These are phyloP conservation scores for Danio rerio DNA, from an alignment of 2,113 vertebrate genomes.

Conservation along the genomic window GRCz12tu NC_133190.1:20344501-20345000, in stretches of 20 bases:
- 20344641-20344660: constrained; percentile 31
- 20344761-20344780: too few species aligned
- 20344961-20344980: too few species aligned
- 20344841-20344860: too few species aligned
- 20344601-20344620: constrained; percentile 67
- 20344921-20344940: neutral
- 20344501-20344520: constrained; percentile 76
- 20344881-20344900: neutral
- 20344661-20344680: constrained; percentile 63
- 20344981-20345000: too few species aligned
- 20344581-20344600: constrained; percentile 79
- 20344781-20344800: too few species aligned
- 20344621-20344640: constrained; percentile 34
- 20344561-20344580: constrained; percentile 84
- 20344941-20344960: neutral
- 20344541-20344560: constrained; percentile 89
- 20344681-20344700: too few species aligned
- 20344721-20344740: neutral
- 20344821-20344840: neutral
- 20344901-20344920: neutral
- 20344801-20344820: too few species aligned
- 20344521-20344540: constrained; percentile 81
- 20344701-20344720: constrained; percentile 64
- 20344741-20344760: too few species aligned
- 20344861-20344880: too few species aligned